A percentile compares a stretch with the other conserved stretches of the same genome.
phyloP scores from a whole-genome alignment of 2,888 invertebrate species.

The Lampropteryx suffumata region DNA sequence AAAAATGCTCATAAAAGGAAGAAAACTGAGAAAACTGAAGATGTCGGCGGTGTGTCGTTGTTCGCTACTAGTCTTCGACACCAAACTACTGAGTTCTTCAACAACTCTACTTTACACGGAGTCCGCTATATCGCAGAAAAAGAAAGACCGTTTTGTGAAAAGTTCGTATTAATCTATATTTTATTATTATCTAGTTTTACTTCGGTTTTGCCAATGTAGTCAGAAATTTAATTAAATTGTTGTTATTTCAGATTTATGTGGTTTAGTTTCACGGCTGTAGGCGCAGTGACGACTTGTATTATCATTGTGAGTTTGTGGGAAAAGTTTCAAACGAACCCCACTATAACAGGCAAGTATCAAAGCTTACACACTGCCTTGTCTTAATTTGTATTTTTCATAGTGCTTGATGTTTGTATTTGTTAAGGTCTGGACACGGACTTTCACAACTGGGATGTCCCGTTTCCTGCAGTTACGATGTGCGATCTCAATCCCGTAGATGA shows the following conservation, averaged over 20 bases:
- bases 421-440: constrained; percentile 89
- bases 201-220: no score
- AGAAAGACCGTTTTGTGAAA: constrained; percentile 89
- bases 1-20: constrained; percentile 41
- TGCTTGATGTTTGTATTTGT: background rate
- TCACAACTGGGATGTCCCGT: constrained; percentile 90
- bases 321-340: constrained; percentile 92
- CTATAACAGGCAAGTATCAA: constrained; percentile 84
- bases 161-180: constrained; percentile 71
- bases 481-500: constrained; percentile 78
- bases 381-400: no score
- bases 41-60: constrained; percentile 61
- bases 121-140: constrained; percentile 90
- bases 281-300: constrained; percentile 87
- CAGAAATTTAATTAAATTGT: background rate
- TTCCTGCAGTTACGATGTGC: constrained; percentile 88
- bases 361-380: no score
- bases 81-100: constrained; percentile 89
- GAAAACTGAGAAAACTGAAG: constrained; percentile 39
- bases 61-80: constrained; percentile 86
- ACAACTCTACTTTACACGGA: constrained; percentile 90
- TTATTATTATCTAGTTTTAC: no score
- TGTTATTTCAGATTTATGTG: constrained; percentile 87
- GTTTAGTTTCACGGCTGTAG: constrained; percentile 88
- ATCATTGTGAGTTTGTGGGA: constrained; percentile 91